A percentile compares a stretch with the other conserved stretches of the same genome.
phyloP scores from a whole-genome alignment of 2,113 vertebrate species.

The Cephalopterus ornatus region DNA sequence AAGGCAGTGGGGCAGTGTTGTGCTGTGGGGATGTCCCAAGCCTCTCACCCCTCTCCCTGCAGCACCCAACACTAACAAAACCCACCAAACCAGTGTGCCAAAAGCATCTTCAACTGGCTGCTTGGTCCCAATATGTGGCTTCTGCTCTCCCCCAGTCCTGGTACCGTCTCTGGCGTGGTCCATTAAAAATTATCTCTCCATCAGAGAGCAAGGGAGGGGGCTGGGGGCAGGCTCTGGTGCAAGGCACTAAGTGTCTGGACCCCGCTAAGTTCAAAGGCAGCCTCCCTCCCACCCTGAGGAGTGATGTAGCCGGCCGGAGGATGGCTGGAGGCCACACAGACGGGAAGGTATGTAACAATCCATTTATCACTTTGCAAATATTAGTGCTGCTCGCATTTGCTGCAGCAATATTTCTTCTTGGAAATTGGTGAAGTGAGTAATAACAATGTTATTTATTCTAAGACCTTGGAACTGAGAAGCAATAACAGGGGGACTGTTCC shows the following conservation, averaged over 20 bases:
- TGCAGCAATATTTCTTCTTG: conserved; percentile 63
- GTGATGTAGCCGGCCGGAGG: background rate
- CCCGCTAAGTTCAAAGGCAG: background rate
- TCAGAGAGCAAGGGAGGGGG: background rate
- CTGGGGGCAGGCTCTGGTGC: background rate
- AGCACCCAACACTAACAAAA: background rate
- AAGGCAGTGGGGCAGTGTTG: accelerated
- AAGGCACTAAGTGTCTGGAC: background rate
- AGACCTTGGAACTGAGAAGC: conserved; percentile 67
- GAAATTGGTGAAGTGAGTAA: conserved; percentile 66
- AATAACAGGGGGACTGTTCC: conserved; percentile 40
- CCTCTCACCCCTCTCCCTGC: background rate
- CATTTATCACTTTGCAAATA: conserved; percentile 66
- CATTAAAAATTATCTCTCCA: background rate
- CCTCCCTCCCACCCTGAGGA: background rate
- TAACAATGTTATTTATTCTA: conserved; percentile 70
- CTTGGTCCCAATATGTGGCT: background rate
- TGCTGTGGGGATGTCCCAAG: accelerated
- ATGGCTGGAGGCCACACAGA: conserved; percentile 51
- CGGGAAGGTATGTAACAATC: conserved; percentile 47
- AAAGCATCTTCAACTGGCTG: background rate
- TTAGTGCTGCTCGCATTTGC: conserved; percentile 54
- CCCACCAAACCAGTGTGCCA: background rate
- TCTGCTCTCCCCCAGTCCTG: accelerated
- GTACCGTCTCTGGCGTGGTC: background rate